phyloP scores from a whole-genome alignment of 2,888 invertebrate genomes.

The Boloria selene region DNA sequence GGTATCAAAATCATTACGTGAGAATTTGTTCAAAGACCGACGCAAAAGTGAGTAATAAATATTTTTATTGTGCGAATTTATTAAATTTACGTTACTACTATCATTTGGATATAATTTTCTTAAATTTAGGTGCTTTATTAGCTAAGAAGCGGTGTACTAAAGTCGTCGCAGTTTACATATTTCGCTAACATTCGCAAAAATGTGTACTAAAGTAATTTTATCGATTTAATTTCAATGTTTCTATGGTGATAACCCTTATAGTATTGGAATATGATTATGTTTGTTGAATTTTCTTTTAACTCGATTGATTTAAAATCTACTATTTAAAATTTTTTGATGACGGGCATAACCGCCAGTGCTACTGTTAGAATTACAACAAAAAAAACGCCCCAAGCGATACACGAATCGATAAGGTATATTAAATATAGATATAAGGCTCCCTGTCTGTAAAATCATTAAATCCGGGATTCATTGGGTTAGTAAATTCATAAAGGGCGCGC shows the following conservation, averaged over 20 bases:
- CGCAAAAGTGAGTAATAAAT: constrained; percentile 74
- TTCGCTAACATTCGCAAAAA: constrained; percentile 57
- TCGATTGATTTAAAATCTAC: constrained; percentile 16
- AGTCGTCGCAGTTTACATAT: constrained; percentile 48
- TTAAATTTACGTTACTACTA: constrained; percentile 16
- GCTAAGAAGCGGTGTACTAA: constrained; percentile 49
- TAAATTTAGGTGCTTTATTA: constrained; percentile 24
- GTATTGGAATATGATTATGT: constrained; percentile 28
- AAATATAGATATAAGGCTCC: constrained; percentile 10
- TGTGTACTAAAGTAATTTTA: constrained; percentile 60
- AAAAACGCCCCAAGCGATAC: constrained; percentile 53
- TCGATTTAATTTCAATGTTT: constrained; percentile 71
- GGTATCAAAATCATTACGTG: constrained; percentile 82
- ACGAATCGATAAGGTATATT: constrained; percentile 55
- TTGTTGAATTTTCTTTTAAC: constrained; percentile 19
- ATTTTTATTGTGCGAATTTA: constrained; percentile 43
- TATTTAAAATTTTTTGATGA: constrained; percentile 62
- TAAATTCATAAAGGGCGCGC: constrained; percentile 61
- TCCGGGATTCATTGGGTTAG: constrained; percentile 33
- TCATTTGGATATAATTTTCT: constrained; percentile 42
- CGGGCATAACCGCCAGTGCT: constrained; percentile 76
- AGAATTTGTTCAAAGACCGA: constrained; percentile 75
- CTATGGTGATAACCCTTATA: constrained; percentile 62
- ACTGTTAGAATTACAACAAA: constrained; percentile 71
- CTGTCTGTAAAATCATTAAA: not conserved